Evolutionary conservation across 2,113 vertebrate genomes (phyloP), one percentile per base, ranked within the genome.

Genomic region (Triplophysa tibetana): DNA sequence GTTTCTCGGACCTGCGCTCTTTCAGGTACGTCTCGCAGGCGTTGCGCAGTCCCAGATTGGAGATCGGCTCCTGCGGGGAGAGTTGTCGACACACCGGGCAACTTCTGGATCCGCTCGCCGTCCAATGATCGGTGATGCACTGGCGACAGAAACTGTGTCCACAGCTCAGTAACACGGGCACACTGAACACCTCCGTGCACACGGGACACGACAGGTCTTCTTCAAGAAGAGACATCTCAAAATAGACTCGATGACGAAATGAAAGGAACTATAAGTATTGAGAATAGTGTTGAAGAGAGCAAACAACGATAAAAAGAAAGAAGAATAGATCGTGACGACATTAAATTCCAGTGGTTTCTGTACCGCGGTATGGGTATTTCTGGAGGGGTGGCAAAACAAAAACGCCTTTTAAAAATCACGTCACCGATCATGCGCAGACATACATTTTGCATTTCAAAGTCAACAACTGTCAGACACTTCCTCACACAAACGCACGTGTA

Each of bases 211-310:
- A 77, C 58, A 81, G 80, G 0, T 81, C 80, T 1, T 54, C 58
- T 26, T 77, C 80, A 0, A 81, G 80, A 0, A 81, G 80, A 1
- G 80, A 21, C 80, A 82, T 82, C 58, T 23, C 1, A n/a, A 58
- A 45, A 45, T 8, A 21, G n/a, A 58, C 5, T 9, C 8, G 19
- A 21, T 4, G 14, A 17, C 10, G 16, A 14, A 52, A 52, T 14
- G 3, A 14, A 52, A 19, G 50, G 0, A 58, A 21, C 17, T 5
- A 56, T 2, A 58, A 21, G 7, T 56, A 58, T 0, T 17, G 54
- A 58, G 9, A 21, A 8, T 16, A 21, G 9, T 21, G 9, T 58
- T n/a, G 21, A 8, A 19, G n/a, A 58, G 54, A 29, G 4, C 0
- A 29, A 29, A 29, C 54, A 21, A 3, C 56, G 11, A 58, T 2